Percentiles rank a stretch among this genome's conserved stretches.
These are phyloP conservation scores for Chlorodrepanis virens DNA, from an alignment of 2,113 vertebrate genomes.

Conservation along the genomic window DNA sequence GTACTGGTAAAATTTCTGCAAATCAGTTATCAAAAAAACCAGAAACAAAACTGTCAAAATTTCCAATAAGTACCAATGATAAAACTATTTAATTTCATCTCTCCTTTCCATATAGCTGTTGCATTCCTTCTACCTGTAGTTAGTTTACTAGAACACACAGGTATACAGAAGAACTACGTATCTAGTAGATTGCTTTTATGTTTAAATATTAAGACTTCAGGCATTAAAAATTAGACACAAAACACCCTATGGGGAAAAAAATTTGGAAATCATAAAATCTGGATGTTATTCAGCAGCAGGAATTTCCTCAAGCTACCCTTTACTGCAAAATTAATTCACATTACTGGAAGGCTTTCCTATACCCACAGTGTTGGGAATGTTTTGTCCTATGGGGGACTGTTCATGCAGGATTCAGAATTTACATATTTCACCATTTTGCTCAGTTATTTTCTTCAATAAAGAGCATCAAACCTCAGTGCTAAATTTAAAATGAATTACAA, in stretches of 20 bases:
- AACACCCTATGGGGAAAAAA: conserved; percentile 34
- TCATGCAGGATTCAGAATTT: conserved; percentile 69
- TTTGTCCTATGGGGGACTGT: conserved; percentile 68
- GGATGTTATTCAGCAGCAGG: conserved; percentile 54
- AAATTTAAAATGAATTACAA: conserved; percentile 85
- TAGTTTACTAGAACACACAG: not conserved
- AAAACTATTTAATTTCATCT: not conserved
- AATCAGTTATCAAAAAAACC: not conserved
- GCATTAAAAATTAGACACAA: conserved; percentile 48
- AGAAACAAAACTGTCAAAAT: not conserved
- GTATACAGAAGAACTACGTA: not conserved
- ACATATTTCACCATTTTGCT: conserved; percentile 76
- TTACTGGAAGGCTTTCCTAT: conserved; percentile 58
- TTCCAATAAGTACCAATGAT: not conserved
- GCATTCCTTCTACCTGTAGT: not conserved
- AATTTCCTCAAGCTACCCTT: conserved; percentile 63
- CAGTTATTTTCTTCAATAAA: conserved; percentile 77
- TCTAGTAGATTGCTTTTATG: not conserved
- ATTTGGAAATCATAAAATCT: conserved; percentile 55
- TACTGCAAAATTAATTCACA: conserved; percentile 66
- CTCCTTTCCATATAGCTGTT: not conserved
- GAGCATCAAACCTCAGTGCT: conserved; percentile 76
- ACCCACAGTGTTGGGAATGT: conserved; percentile 54
- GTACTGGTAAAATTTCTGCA: not conserved
- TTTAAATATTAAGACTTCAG: conserved; percentile 64